These are phyloP conservation scores for Drosophila conformis DNA, from an alignment of 2,888 invertebrate species.

Conservation along the genomic window DNA sequence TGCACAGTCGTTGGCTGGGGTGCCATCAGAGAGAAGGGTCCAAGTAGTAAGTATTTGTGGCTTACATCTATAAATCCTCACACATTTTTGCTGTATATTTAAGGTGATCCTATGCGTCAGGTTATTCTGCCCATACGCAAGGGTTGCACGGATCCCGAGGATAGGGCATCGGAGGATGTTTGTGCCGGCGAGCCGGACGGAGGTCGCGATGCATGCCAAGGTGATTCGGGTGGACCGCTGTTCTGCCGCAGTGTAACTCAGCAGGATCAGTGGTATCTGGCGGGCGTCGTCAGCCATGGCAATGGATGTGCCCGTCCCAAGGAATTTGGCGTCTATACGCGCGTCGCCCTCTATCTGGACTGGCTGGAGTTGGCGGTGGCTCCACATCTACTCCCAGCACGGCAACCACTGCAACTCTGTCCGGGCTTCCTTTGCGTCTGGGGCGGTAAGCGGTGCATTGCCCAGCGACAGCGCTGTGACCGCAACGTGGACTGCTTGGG, in stretches of 20 bases:
- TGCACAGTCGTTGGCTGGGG: constrained; percentile 95
- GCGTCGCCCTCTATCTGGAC: constrained; percentile 90
- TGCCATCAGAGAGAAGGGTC: constrained; percentile 90
- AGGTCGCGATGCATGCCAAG: constrained; percentile 93
- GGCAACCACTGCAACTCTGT: constrained; percentile 88
- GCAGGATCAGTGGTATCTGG: constrained; percentile 91
- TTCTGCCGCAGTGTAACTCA: constrained; percentile 90
- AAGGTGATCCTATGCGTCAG: constrained; percentile 93
- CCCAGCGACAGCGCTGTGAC: constrained; percentile 89
- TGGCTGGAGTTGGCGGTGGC: constrained; percentile 87
- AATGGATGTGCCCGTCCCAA: constrained; percentile 92
- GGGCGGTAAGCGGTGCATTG: constrained; percentile 89
- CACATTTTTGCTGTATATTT: not conserved
- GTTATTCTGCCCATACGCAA: constrained; percentile 91
- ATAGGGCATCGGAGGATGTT: constrained; percentile 89
- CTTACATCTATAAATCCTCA: rapidly evolving
- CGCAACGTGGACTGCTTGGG: constrained; percentile 90
- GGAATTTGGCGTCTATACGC: constrained; percentile 93
- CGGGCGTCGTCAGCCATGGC: constrained; percentile 94
- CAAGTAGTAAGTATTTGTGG: constrained; percentile 88
- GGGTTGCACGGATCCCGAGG: constrained; percentile 88
- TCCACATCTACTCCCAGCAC: constrained; percentile 83
- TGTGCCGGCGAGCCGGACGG: constrained; percentile 92
- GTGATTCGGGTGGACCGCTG: constrained; percentile 92
- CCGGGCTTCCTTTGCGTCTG: constrained; percentile 90